These are phyloP conservation scores for Bembecia ichneumoniformis DNA, from an alignment of 2,888 invertebrate species.

Conservation along the genomic window DNA sequence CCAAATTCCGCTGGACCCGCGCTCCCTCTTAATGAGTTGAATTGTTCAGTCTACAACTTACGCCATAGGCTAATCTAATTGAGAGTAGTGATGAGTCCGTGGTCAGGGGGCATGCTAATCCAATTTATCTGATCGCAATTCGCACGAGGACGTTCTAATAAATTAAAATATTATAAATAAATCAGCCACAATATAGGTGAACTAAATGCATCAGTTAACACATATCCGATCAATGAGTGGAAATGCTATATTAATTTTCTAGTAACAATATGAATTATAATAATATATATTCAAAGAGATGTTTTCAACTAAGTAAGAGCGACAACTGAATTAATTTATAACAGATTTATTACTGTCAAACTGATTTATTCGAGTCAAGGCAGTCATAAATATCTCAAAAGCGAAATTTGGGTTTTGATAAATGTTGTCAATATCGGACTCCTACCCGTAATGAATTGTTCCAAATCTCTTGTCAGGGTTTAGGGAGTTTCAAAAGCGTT, in stretches of 20 bases:
- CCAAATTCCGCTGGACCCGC: too few relatives aligned
- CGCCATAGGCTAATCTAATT: constrained; percentile 32
- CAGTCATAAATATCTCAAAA: constrained; percentile 6
- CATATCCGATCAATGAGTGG: too few relatives aligned
- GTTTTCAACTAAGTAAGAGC: not conserved
- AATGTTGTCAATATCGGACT: constrained; percentile 4
- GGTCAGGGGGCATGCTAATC: constrained; percentile 44
- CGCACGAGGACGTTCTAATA: constrained; percentile 14
- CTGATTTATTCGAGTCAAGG: constrained; percentile 2
- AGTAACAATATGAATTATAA: too few relatives aligned
- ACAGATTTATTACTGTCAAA: not conserved
- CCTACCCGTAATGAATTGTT: not conserved
- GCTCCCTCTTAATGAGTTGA: too few relatives aligned
- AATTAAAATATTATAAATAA: too few relatives aligned
- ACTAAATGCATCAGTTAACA: too few relatives aligned
- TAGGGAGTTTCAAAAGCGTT: too few relatives aligned
- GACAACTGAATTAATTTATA: not conserved
- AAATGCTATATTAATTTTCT: too few relatives aligned
- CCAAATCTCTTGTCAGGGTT: not conserved
- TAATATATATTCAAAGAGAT: too few relatives aligned
- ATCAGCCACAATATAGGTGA: too few relatives aligned
- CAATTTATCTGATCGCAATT: constrained; percentile 41
- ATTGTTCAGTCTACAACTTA: constrained; percentile 5
- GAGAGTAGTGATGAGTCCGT: constrained; percentile 34
- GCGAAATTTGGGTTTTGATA: constrained; percentile 5